phyloP scores from a whole-genome alignment of 2,113 vertebrate species.

The Clarias magur region DNA sequence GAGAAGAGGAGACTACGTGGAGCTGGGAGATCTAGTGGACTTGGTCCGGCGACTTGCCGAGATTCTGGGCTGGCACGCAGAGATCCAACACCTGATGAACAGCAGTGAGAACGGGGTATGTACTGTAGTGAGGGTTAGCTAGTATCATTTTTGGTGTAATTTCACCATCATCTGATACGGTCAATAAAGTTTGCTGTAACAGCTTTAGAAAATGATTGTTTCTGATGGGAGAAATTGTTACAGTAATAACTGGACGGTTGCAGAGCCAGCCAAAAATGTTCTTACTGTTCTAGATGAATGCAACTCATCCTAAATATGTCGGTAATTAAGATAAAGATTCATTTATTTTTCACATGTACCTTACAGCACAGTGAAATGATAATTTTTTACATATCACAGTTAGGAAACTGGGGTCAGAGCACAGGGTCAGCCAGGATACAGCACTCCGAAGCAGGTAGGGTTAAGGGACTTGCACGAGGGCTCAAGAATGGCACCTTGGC shows the following conservation, averaged over 20 bases:
- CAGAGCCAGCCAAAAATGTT: not conserved
- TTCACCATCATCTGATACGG: not conserved
- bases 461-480: no score
- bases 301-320: not conserved
- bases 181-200: not conserved
- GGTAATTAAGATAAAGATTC: no score
- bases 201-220: not conserved
- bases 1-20: constrained; percentile 69
- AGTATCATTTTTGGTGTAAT: not conserved
- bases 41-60: constrained; percentile 67
- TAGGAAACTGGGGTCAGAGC: no score
- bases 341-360: no score
- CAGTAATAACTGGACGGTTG: not conserved
- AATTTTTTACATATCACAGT: no score
- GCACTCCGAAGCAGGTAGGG: no score
- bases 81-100: constrained; percentile 73
- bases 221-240: not conserved
- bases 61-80: constrained; percentile 68
- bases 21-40: constrained; percentile 72
- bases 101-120: constrained; percentile 61
- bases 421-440: no score
- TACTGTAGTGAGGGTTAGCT: constrained; percentile 20
- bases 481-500: no score
- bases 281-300: not conserved
- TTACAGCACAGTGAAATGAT: no score